A percentile compares a stretch with the other conserved stretches of the same genome.
phyloP scores from a whole-genome alignment of 2,888 invertebrate genomes.

The Drosophila limbata region DNA sequence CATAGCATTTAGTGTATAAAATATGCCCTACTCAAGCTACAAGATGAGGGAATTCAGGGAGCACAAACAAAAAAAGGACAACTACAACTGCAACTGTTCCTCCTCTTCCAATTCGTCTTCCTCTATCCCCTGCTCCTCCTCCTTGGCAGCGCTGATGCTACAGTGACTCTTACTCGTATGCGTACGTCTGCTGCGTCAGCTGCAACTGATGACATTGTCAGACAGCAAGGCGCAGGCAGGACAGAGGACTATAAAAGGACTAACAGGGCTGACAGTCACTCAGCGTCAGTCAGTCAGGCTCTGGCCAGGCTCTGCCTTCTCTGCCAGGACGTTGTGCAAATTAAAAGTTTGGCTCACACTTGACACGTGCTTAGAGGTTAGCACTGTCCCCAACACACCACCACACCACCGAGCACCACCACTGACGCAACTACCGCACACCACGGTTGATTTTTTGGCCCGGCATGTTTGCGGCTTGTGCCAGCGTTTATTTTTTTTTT shows the following conservation, averaged over 20 bases:
- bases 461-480: constrained; percentile 44
- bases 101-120: constrained; percentile 19
- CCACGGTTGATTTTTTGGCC: constrained; percentile 18
- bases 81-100: constrained; percentile 37
- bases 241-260: constrained; percentile 61
- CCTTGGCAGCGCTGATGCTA: constrained; percentile 19
- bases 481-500: constrained; percentile 22
- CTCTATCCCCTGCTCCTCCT: constrained; percentile 17
- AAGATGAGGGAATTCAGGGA: not conserved
- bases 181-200: constrained; percentile 74
- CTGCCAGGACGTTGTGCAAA: constrained; percentile 58
- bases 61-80: constrained; percentile 18
- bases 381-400: constrained; percentile 16
- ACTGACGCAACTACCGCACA: not conserved
- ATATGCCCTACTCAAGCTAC: not conserved
- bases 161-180: constrained; percentile 14
- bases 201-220: constrained; percentile 82
- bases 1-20: not conserved
- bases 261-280: constrained; percentile 79
- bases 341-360: constrained; percentile 80
- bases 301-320: constrained; percentile 39
- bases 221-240: constrained; percentile 65
- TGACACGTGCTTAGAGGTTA: constrained; percentile 77
- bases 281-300: constrained; percentile 74
- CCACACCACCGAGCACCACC: not conserved